Evolutionary conservation across 1,140 invertebrate species (phyloP).

Genomic region (Drosophila kepulauana): DNA sequence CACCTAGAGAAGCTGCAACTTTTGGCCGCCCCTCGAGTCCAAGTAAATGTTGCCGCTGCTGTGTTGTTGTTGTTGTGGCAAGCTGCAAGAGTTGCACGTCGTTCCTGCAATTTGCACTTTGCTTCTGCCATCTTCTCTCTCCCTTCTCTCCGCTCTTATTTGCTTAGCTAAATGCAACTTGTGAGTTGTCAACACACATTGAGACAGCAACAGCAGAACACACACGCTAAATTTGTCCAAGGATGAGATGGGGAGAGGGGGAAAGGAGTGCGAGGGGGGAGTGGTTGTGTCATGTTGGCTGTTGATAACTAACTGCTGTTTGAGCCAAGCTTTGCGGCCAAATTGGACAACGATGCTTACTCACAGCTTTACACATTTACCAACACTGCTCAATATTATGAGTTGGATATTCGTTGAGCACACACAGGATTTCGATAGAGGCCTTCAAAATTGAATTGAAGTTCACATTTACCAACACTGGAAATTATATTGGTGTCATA

Average conservation of each 20-base stretch:
- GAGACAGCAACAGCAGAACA: slow-evolving; percentile 26
- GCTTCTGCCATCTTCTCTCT: not conserved
- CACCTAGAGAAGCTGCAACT: slow-evolving; percentile 16
- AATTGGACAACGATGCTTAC: slow-evolving; percentile 37
- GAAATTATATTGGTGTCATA: too few relatives aligned
- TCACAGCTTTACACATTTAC: too few relatives aligned
- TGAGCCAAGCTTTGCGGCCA: slow-evolving; percentile 36
- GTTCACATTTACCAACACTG: too few relatives aligned
- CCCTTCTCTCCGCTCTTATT: slow-evolving; percentile 58
- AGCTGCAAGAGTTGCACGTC: slow-evolving; percentile 3
- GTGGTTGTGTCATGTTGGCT: not conserved
- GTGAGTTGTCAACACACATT: slow-evolving; percentile 76
- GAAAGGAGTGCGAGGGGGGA: not conserved
- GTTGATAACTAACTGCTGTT: slow-evolving; percentile 59
- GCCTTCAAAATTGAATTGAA: too few relatives aligned
- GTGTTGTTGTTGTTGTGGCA: slow-evolving; percentile 1
- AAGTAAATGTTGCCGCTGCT: slow-evolving; percentile 10
- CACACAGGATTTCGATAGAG: too few relatives aligned
- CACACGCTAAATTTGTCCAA: not conserved
- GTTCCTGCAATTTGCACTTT: slow-evolving; percentile 61
- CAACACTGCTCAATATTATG: too few relatives aligned
- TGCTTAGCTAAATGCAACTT: slow-evolving; percentile 82
- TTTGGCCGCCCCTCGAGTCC: not conserved
- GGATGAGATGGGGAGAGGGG: not conserved
- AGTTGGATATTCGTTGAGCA: too few relatives aligned